Evolutionary conservation across 2,113 vertebrate species (phyloP).

Genomic region (Rhinoptilus africanus): DNA sequence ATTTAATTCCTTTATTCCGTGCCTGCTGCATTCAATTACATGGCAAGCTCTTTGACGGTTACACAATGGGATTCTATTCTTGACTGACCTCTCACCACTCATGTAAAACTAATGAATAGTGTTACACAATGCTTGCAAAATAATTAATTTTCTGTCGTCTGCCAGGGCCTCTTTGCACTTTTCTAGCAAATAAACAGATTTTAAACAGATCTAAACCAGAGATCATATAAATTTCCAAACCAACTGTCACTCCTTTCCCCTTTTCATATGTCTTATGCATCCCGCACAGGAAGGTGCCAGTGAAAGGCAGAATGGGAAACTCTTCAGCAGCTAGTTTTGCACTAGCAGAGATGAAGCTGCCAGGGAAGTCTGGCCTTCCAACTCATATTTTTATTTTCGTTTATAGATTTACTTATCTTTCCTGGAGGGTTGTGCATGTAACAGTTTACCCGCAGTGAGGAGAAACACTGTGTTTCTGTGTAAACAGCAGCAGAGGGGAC

Average conservation of each 20-base stretch:
- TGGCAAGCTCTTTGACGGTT: background rate
- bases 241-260: background rate
- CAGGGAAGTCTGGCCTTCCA: background rate
- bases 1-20: slow-evolving; percentile 19
- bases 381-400: background rate
- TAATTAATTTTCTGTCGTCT: slow-evolving; percentile 18
- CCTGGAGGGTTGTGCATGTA: background rate
- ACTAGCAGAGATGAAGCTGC: background rate
- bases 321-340: background rate
- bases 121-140: background rate
- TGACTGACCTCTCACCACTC: slow-evolving; percentile 24
- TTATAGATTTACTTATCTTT: background rate
- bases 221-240: background rate
- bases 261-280: background rate
- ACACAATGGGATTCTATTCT: slow-evolving; percentile 36
- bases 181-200: slow-evolving; percentile 1
- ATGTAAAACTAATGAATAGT: slow-evolving; percentile 26
- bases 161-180: background rate
- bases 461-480: background rate
- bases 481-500: background rate
- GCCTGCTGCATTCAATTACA: slow-evolving; percentile 8
- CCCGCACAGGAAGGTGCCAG: background rate
- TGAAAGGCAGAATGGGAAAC: background rate
- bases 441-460: background rate
- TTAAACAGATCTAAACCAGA: background rate